These are phyloP conservation scores for Probaryconus sp. DNA, from an alignment of 1,140 invertebrate genomes.

Conservation along the genomic window DNA sequence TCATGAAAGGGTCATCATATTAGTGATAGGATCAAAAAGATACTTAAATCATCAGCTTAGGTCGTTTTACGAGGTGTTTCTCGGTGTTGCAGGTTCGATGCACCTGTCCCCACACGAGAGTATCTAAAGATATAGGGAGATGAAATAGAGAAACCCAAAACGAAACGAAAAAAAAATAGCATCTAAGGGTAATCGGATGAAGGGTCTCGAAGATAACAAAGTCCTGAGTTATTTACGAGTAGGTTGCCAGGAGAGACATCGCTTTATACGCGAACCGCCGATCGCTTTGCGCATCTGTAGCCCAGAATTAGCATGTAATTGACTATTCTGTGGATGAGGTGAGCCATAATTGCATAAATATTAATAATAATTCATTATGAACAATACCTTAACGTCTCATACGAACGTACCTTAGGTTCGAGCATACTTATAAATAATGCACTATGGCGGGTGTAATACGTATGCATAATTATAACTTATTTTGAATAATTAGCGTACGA, in stretches of 20 bases:
- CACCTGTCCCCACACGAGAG: constrained; percentile 11
- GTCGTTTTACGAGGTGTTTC: constrained; percentile 6
- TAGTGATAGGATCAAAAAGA: constrained; percentile 1
- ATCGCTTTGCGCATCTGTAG: constrained; percentile 35
- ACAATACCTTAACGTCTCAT: constrained; percentile 26
- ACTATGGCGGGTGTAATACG: neutral
- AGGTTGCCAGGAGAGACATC: constrained; percentile 37
- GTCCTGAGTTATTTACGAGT: constrained; percentile 67
- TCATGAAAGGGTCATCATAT: neutral
- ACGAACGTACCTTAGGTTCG: constrained; percentile 9
- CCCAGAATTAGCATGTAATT: constrained; percentile 58
- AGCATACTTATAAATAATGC: constrained; percentile 15
- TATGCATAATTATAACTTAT: neutral
- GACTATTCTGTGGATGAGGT: constrained; percentile 24
- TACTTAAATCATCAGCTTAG: constrained; percentile 1
- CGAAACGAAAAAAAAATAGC: too few relatives aligned
- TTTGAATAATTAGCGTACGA: too few relatives aligned
- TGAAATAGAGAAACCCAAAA: constrained; percentile 21
- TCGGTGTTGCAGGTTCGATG: neutral
- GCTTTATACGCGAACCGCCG: constrained; percentile 51
- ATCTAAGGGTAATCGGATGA: constrained; percentile 51
- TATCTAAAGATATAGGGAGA: constrained; percentile 6
- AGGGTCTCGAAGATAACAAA: constrained; percentile 56
- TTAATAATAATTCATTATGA: constrained; percentile 62
- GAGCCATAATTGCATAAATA: constrained; percentile 62